These are phyloP conservation scores for Colaptes auratus DNA, from an alignment of 2,113 vertebrate genomes.

Conservation along the genomic window DNA sequence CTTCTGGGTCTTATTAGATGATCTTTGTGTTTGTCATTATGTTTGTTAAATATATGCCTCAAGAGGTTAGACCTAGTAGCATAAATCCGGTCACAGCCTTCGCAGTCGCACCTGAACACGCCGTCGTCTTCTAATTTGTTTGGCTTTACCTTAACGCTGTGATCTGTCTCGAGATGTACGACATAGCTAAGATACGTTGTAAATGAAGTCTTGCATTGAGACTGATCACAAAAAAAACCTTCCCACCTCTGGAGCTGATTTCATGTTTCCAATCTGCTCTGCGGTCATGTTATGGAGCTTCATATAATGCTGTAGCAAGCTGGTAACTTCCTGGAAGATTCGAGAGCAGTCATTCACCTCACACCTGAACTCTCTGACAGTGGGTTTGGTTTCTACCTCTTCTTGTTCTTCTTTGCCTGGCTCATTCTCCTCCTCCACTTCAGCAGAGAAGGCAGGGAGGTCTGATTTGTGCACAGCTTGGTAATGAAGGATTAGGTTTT, in stretches of 20 bases:
- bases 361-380: constrained; percentile 88
- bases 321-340: constrained; percentile 90
- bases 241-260: constrained; percentile 79
- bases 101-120: constrained; percentile 89
- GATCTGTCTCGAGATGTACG: constrained; percentile 85
- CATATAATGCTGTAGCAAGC: constrained; percentile 91
- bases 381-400: constrained; percentile 68
- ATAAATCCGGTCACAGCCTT: constrained; percentile 93
- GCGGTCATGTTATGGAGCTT: constrained; percentile 90
- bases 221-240: constrained; percentile 90
- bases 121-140: constrained; percentile 81
- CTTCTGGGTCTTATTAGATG: constrained; percentile 87
- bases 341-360: constrained; percentile 92
- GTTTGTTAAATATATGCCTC: constrained; percentile 93
- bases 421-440: constrained; percentile 83
- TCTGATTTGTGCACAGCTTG: constrained; percentile 93
- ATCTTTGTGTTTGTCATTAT: constrained; percentile 88
- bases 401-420: constrained; percentile 69
- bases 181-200: constrained; percentile 86
- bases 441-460: constrained; percentile 83
- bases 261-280: constrained; percentile 83
- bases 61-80: constrained; percentile 94
- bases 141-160: constrained; percentile 80
- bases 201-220: constrained; percentile 85
- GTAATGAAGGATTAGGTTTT: constrained; percentile 97